phyloP scores from a whole-genome alignment of 2,113 vertebrate genomes.

The Hemibagrus wyckioides region DNA sequence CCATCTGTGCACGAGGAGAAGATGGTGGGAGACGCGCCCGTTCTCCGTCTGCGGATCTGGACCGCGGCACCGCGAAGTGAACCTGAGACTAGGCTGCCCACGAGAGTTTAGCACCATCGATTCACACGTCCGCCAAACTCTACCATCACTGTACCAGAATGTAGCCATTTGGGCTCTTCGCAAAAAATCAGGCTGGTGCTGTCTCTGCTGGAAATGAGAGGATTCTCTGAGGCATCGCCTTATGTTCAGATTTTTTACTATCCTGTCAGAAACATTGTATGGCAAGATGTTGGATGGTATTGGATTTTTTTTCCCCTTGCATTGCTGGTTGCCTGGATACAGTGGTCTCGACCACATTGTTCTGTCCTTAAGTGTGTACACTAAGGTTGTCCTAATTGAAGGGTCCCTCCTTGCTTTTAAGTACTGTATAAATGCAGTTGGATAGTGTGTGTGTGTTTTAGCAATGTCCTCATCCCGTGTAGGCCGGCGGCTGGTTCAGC shows the following conservation, averaged over 20 bases:
- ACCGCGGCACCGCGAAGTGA: slow-evolving; percentile 1
- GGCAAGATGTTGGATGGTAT: not conserved
- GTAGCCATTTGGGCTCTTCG: slow-evolving; percentile 28
- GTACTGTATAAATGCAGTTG: not conserved
- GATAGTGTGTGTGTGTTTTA: slow-evolving; percentile 17
- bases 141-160: slow-evolving; percentile 18
- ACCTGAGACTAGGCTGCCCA: slow-evolving; percentile 37
- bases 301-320: not conserved
- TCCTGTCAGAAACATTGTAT: not conserved
- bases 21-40: slow-evolving; percentile 77
- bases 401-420: not conserved
- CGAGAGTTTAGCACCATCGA: slow-evolving; percentile 35
- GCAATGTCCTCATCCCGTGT: slow-evolving; percentile 33
- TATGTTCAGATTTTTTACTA: slow-evolving; percentile 29
- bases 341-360: not conserved
- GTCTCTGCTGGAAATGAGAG: slow-evolving; percentile 1
- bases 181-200: slow-evolving; percentile 20
- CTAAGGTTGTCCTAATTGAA: not conserved
- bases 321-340: not conserved
- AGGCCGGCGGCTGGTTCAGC: slow-evolving; percentile 74
- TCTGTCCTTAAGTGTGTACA: not conserved
- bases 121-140: slow-evolving; percentile 24
- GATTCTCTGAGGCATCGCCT: slow-evolving; percentile 25
- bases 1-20: slow-evolving; percentile 82
- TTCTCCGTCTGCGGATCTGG: slow-evolving; percentile 75